Conservation (phyloP, 2,113 vertebrate species). For the Nicator chloris region DNA sequence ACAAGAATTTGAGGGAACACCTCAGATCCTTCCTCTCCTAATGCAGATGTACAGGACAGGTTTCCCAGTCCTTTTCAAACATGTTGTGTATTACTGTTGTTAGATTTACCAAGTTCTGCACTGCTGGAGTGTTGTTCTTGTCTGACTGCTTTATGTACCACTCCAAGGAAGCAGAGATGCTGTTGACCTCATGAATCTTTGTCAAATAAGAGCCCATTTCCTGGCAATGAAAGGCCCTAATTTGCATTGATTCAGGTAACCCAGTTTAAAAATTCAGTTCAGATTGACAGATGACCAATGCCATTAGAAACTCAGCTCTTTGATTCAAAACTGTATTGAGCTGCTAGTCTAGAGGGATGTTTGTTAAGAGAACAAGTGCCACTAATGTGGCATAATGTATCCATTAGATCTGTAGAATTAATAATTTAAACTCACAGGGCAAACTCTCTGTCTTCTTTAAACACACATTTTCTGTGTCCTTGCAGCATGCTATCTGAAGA, state of each 20-base stretch:
- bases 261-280: constrained; percentile 38
- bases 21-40: neutral
- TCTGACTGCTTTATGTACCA: neutral
- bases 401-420: constrained; percentile 58
- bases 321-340: constrained; percentile 37
- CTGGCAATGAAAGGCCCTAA: neutral
- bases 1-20: neutral
- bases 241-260: constrained; percentile 29
- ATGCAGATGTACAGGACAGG: neutral
- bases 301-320: constrained; percentile 25
- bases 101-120: neutral
- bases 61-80: neutral
- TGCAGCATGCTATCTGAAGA: constrained; percentile 56
- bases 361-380: constrained; percentile 51
- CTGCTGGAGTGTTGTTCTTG: neutral
- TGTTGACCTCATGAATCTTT: neutral
- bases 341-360: constrained; percentile 39
- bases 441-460: constrained; percentile 5
- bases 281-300: constrained; percentile 19
- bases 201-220: constrained; percentile 15
- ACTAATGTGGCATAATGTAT: constrained; percentile 59
- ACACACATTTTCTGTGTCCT: constrained; percentile 41
- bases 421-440: constrained; percentile 54
- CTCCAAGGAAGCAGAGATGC: neutral
- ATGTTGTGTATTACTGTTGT: neutral